Evolutionary conservation across 2,888 invertebrate species (phyloP), one percentile per base, ranked within the genome.

Genomic region (Camptogramma bilineatum): DNA sequence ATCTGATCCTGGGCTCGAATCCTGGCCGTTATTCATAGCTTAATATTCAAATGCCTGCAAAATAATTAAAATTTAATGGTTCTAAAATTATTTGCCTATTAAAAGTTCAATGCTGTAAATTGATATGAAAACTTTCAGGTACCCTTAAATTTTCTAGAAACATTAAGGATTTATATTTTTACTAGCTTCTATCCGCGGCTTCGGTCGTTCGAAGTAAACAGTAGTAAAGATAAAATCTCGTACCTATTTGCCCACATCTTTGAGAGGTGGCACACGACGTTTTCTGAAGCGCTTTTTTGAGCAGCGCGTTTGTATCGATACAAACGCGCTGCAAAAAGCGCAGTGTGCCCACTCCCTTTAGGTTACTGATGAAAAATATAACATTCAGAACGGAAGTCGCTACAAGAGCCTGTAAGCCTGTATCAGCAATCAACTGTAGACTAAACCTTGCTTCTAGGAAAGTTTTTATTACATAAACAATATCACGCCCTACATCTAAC

Each of bases 401-500:
- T 46, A 46, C 16, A 34, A 34, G 0, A 5, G 28, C 13, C 34
- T 2, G 13, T 31, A 31, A 47, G 47, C 31, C 21, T 13, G 16
- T 44, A 44, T 24, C 52, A 52, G 17, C 8, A 46, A 47, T 55
- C 42, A 28, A 7, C 42, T 54, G 8, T 47, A 56, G 47, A 62
- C 52, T 56, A 62, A 56, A 46, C 56, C 58, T 59, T 34, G 46
- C 21, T 53, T 63, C 62, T 52, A n/a, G 48, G 62, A 63, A 57
- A 57, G 39, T 56, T 62, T 42, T 52, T 52, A 62, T 62, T 57
- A 57, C 56, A 42, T 56, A 47, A 62, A 56, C 62, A 51, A 65
- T 62, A 70, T 64, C 60, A 52, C 52, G 57, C 17, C 59, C 57
- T 51, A 62, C 56, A 66, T 68, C 62, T 66, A 65, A 53, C 68